Evolutionary conservation across 2,113 vertebrate species (phyloP).

Genomic region (Brachypteracias leptosomus): DNA sequence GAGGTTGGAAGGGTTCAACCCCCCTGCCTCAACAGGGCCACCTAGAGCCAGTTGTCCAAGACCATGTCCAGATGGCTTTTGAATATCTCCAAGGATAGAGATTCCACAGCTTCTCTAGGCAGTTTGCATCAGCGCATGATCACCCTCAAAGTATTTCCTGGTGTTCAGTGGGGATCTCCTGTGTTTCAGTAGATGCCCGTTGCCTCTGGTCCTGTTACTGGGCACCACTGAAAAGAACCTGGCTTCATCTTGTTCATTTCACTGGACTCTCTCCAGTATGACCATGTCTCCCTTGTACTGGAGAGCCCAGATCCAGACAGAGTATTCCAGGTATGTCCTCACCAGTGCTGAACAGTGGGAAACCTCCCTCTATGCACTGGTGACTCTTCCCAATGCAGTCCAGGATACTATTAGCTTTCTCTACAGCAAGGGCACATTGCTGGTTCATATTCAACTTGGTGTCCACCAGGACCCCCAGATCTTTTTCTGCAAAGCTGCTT

Average conservation of each 20-base stretch:
- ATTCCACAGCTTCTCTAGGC: not conserved
- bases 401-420: not conserved
- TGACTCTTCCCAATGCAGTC: not conserved
- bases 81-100: not conserved
- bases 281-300: not conserved
- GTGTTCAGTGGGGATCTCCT: not conserved
- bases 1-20: not conserved
- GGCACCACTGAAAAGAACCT: not conserved
- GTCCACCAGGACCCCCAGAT: not conserved
- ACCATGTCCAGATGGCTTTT: no score
- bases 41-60: not conserved
- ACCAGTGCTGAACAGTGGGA: not conserved
- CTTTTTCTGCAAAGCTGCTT: not conserved
- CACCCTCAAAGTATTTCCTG: not conserved
- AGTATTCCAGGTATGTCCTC: not conserved
- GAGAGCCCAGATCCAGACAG: not conserved
- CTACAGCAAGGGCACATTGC: not conserved
- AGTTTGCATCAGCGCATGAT: not conserved
- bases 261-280: not conserved
- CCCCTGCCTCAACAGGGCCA: not conserved
- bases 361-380: not conserved
- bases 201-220: not conserved
- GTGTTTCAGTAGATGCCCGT: not conserved
- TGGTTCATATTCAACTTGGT: not conserved
- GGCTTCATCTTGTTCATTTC: not conserved